These are phyloP conservation scores for Himantopus leucocephalus DNA, from an alignment of 2,113 vertebrate genomes.

Conservation along the genomic window DNA sequence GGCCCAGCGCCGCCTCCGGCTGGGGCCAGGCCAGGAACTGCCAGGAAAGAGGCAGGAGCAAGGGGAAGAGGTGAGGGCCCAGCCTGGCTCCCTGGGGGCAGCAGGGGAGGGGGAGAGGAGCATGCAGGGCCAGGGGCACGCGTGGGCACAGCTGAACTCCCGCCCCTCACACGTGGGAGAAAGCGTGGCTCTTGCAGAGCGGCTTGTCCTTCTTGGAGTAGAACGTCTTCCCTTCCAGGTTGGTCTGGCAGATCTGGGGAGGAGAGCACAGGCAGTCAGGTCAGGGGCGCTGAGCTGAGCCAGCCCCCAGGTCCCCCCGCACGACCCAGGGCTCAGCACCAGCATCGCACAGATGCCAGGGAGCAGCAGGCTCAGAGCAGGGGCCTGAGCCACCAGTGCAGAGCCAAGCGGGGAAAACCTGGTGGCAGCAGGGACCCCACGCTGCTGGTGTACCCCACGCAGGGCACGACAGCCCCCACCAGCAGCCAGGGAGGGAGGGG, in stretches of 20 bases:
- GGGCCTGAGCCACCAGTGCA: not conserved
- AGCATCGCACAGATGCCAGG: not conserved
- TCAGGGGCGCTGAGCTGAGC: not conserved
- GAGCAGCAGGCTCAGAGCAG: not conserved
- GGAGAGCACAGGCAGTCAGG: not conserved
- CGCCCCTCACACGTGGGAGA: constrained; percentile 87
- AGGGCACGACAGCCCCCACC: not conserved
- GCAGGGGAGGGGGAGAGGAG: not conserved
- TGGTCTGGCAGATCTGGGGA: constrained; percentile 94
- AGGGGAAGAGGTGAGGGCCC: not conserved
- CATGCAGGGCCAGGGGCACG: not conserved
- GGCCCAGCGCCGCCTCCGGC: not conserved
- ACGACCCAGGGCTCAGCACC: not conserved
- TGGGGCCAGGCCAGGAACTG: not conserved
- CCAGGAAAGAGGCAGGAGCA: not conserved
- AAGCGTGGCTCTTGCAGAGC: constrained; percentile 98
- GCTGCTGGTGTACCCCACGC: not conserved
- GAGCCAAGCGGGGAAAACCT: not conserved
- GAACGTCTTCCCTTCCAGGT: constrained; percentile 99
- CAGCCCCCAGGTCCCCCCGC: not conserved
- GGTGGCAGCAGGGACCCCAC: fast-evolving
- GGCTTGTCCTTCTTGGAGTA: constrained; percentile 99
- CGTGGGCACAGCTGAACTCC: not conserved
- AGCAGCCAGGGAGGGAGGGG: not conserved
- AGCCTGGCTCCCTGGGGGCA: not conserved